Evolutionary conservation across 2,888 invertebrate species (phyloP), one percentile per base, ranked within the genome.

Genomic region (Luperina testacea): DNA sequence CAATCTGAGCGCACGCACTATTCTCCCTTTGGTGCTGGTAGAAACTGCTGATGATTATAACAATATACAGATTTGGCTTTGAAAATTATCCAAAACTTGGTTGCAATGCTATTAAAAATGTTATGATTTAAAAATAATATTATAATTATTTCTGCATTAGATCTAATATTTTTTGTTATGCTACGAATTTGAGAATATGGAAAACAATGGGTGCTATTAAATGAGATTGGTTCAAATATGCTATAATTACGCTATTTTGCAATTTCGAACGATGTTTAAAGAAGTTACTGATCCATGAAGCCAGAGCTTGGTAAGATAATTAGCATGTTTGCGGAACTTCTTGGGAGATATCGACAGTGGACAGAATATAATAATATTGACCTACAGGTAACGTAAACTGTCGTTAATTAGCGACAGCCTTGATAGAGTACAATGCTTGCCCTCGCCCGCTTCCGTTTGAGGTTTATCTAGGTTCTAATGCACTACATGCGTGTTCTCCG

Each of bases 381-480:
- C 77, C 79, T 87, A 86, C 77, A 84, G 79, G 83, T 82, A 83
- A 80, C 76, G 68, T 86, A 81, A 77, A 75, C 78, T 80, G 73
- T 88, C 73, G 75, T 80, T 86, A 82, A 89, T 89, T 85, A 88
- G 74, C 74, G 48, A 68, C 69, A 78, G 72, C 89, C 89, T 89
- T 86, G 80, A 63, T 82, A 72, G 67, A 88, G 84, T 81, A 89
- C 89, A 88, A 83, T 85, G 81, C 71, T 77, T 89, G 93, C 84
- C 92, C 92, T 93, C 92, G 93, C 81, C 57, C 69, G 88, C 90
- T 93, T 94, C 94, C 93, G 93, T 85, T 85, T 87, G 86, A 86
- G 84, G 74, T 85, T 85, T 89, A 86, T 80, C 88, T 89, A 83
- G 84, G 89, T 87, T 89, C 81, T 80, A 82, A 48, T 84, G 81